These are phyloP conservation scores for Alectura lathami DNA, from an alignment of 2,113 vertebrate species.

Conservation along the genomic window DNA sequence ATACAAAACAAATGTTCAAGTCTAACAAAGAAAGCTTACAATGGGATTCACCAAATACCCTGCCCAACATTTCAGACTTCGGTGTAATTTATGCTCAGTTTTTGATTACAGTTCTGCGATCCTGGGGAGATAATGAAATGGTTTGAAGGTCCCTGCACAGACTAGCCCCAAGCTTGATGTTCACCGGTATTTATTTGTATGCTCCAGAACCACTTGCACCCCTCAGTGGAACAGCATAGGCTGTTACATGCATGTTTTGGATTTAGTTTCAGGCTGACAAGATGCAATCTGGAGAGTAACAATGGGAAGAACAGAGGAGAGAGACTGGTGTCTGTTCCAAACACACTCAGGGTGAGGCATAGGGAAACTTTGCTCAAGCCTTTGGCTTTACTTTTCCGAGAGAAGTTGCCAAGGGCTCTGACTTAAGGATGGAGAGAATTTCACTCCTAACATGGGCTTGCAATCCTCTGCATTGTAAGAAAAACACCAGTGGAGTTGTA, in stretches of 20 bases:
- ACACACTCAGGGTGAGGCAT: background rate
- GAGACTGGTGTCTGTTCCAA: background rate
- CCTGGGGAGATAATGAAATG: background rate
- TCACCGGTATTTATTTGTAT: background rate
- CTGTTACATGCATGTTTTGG: background rate
- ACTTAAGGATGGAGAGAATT: conserved; percentile 16
- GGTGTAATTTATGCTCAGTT: background rate
- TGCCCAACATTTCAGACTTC: background rate
- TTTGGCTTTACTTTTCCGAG: background rate
- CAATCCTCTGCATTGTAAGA: conserved; percentile 2
- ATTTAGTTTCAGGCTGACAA: background rate
- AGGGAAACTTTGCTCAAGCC: background rate
- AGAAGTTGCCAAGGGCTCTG: conserved; percentile 36
- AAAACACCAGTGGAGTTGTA: background rate
- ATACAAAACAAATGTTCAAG: background rate
- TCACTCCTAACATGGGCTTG: conserved; percentile 34
- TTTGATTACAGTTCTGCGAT: background rate
- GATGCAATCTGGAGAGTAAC: background rate
- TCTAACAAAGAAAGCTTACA: background rate
- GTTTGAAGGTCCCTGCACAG: background rate
- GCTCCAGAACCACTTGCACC: background rate
- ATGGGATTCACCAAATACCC: background rate
- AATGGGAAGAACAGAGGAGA: background rate
- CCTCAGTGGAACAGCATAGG: background rate
- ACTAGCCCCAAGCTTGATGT: background rate